Conservation (phyloP, 2,113 vertebrate genomes). For the Delphinapterus leucas region DNA sequence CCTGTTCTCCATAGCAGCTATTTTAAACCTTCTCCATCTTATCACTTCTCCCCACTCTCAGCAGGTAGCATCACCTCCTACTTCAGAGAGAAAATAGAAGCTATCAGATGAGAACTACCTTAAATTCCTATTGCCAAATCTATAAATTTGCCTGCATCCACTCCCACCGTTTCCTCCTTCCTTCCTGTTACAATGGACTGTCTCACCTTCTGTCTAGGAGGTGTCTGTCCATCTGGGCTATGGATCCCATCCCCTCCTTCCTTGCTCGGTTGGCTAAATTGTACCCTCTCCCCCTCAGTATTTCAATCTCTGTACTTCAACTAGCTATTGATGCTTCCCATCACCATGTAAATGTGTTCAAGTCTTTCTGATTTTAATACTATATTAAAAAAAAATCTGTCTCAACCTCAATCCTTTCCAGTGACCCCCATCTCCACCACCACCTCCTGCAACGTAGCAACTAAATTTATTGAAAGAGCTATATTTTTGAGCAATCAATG, state of each 20-base stretch:
- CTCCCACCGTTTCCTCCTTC: not conserved
- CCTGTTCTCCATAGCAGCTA: not conserved
- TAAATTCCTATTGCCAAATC: not conserved
- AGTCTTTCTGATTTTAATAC: not conserved
- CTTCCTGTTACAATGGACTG: not conserved
- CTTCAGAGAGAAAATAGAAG: conserved; percentile 47
- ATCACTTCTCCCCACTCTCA: conserved; percentile 11
- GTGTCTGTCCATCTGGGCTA: conserved; percentile 13
- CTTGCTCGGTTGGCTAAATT: not conserved
- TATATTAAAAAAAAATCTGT: not conserved
- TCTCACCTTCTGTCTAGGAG: not conserved
- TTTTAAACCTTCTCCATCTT: not conserved
- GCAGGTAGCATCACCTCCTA: conserved; percentile 14
- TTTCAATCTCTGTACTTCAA: not conserved
- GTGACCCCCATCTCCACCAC: not conserved
- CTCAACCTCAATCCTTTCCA: not conserved
- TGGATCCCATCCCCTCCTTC: not conserved
- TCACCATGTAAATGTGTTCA: not conserved
- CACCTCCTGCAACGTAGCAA: not conserved
- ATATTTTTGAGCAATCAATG: not conserved
- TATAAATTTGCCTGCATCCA: not conserved
- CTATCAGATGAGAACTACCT: not conserved
- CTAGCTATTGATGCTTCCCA: not conserved
- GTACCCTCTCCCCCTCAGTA: not conserved
- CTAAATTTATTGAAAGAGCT: not conserved